These are phyloP conservation scores for Takifugu flavidus DNA, from an alignment of 2,113 vertebrate species.

Conservation along the genomic window DNA sequence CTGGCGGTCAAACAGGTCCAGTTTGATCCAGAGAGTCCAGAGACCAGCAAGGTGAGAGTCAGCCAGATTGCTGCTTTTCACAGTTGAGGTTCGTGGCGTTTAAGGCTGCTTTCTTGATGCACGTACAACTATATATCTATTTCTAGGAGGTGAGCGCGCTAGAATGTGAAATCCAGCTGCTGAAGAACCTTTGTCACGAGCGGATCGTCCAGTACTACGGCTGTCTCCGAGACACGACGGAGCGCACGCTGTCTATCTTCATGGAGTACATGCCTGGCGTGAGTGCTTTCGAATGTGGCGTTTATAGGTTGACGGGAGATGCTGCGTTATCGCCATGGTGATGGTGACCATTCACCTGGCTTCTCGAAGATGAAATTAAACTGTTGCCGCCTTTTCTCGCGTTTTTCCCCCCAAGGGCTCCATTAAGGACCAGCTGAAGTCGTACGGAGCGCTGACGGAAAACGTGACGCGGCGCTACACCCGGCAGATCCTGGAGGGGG, in stretches of 20 bases:
- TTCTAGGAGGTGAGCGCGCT: constrained; percentile 93
- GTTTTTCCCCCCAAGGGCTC: constrained; percentile 79
- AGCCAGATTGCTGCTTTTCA: too few relatives aligned
- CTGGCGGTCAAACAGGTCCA: constrained; percentile 98
- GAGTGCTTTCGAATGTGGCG: constrained; percentile 44
- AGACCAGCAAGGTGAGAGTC: constrained; percentile 92
- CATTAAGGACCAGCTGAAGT: constrained; percentile 97
- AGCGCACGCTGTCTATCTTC: constrained; percentile 96
- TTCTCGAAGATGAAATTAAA: too few relatives aligned
- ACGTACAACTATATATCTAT: not conserved
- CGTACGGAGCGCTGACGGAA: constrained; percentile 95
- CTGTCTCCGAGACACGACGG: constrained; percentile 88
- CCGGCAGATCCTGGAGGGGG: constrained; percentile 95
- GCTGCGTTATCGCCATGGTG: too few relatives aligned
- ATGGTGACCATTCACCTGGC: too few relatives aligned
- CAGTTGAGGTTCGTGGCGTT: not conserved
- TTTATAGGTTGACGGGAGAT: not conserved
- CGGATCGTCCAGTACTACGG: constrained; percentile 98
- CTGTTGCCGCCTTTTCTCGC: too few relatives aligned
- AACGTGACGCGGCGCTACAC: constrained; percentile 97
- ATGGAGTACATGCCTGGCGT: constrained; percentile 99
- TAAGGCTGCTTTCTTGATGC: too few relatives aligned
- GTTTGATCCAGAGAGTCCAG: constrained; percentile 96
- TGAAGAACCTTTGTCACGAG: constrained; percentile 95
- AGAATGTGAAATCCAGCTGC: constrained; percentile 97